phyloP scores from a whole-genome alignment of 2,888 invertebrate species.

The Geotrupes spiniger region DNA sequence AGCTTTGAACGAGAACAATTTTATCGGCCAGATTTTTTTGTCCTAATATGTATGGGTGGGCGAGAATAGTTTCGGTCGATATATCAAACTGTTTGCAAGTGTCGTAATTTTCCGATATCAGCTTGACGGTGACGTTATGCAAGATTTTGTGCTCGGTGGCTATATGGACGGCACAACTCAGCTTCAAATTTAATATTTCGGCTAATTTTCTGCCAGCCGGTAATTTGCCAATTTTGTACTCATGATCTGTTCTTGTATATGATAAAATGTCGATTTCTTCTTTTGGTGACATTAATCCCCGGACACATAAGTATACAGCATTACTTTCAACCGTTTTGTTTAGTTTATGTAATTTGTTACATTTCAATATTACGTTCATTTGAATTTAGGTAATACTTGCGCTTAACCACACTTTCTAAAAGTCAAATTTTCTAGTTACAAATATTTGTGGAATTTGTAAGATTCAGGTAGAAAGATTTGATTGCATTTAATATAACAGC shows the following conservation, averaged over 20 bases:
- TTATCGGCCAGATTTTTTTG: constrained; percentile 31
- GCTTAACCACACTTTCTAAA: no score
- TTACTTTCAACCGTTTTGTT: no score
- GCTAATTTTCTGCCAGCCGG: constrained; percentile 11
- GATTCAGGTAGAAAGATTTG: no score
- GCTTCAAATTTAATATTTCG: constrained; percentile 16
- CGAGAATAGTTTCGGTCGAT: constrained; percentile 28
- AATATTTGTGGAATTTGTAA: no score
- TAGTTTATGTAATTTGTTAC: no score
- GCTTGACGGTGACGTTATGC: constrained; percentile 19
- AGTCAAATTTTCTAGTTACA: no score
- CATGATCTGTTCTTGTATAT: constrained; percentile 5
- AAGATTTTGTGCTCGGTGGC: constrained; percentile 30
- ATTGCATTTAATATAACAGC: no score
- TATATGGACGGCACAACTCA: constrained; percentile 28
- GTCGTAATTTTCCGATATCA: constrained; percentile 33
- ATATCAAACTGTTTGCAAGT: constrained; percentile 33
- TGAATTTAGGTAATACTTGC: no score
- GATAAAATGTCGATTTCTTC: constrained; percentile 12
- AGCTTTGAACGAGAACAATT: constrained; percentile 31
- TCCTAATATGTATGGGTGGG: constrained; percentile 38
- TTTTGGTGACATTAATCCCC: neutral
- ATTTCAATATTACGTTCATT: no score
- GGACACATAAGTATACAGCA: no score
- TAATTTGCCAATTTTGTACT: constrained; percentile 15